These are phyloP conservation scores for Craterocephalus amniculus DNA, from an alignment of 2,797 vertebrate genomes.

Conservation along the genomic window DNA sequence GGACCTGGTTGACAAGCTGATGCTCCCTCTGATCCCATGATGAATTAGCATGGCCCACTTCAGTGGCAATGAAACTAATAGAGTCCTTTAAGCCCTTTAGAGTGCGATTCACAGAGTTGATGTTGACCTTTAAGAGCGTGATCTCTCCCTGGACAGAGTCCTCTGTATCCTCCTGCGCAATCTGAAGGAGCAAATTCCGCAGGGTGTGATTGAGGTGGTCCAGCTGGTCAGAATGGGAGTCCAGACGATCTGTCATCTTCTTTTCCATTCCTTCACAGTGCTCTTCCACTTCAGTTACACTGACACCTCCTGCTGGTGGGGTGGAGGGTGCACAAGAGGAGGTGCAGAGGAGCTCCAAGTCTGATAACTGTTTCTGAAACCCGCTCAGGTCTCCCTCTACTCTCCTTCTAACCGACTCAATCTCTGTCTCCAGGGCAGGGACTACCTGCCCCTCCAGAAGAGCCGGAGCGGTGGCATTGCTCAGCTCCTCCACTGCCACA, in stretches of 20 bases:
- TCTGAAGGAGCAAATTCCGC: constrained; percentile 84
- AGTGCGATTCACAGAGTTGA: constrained; percentile 94
- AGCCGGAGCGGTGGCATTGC: constrained; percentile 79
- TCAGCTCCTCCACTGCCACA: constrained; percentile 87
- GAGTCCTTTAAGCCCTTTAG: constrained; percentile 94
- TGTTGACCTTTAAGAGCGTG: constrained; percentile 95
- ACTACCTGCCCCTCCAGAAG: constrained; percentile 87
- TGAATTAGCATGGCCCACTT: constrained; percentile 87
- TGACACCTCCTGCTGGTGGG: constrained; percentile 77
- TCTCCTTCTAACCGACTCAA: constrained; percentile 82
- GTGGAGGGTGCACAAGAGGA: constrained; percentile 83
- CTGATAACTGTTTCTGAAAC: constrained; percentile 87
- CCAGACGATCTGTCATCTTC: constrained; percentile 85
- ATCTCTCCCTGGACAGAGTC: constrained; percentile 92
- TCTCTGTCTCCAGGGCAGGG: constrained; percentile 88
- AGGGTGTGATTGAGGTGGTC: constrained; percentile 88
- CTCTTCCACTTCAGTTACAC: constrained; percentile 57
- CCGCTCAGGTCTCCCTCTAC: constrained; percentile 84
- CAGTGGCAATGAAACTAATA: constrained; percentile 86
- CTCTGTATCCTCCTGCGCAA: constrained; percentile 82
- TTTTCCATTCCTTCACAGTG: constrained; percentile 77
- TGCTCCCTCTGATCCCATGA: constrained; percentile 90
- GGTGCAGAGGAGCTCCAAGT: constrained; percentile 91
- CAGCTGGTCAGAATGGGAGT: constrained; percentile 84
- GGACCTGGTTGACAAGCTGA: constrained; percentile 89